phyloP scores from a whole-genome alignment of 2,888 invertebrate species.

The Tachina grossa region DNA sequence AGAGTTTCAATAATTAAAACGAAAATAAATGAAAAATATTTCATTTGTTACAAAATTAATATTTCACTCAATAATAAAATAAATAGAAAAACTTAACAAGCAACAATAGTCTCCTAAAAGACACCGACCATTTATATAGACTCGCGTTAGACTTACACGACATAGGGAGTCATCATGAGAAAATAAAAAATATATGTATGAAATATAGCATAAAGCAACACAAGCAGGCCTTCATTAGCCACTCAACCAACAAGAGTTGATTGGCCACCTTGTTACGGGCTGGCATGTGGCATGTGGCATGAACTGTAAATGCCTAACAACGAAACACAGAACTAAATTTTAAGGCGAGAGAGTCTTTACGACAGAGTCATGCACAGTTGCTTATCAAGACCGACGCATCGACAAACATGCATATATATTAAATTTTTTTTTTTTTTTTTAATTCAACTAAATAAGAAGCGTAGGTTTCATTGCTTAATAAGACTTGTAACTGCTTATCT shows the following conservation, averaged over 20 bases:
- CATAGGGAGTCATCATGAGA: conserved; percentile 24
- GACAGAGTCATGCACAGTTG: conserved; percentile 39
- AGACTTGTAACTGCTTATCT: conserved; percentile 56
- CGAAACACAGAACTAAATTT: neutral
- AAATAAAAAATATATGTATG: neutral
- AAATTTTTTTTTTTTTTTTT: neutral
- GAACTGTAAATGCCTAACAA: conserved; percentile 16
- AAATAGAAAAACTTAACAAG: conserved; percentile 12
- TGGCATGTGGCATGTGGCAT: conserved; percentile 56
- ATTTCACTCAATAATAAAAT: conserved; percentile 63
- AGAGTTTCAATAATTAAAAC: conserved; percentile 58
- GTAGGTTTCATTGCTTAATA: conserved; percentile 48
- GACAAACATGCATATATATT: conserved; percentile 46
- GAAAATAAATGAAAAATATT: conserved; percentile 44
- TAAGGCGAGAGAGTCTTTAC: conserved; percentile 10
- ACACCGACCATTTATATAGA: conserved; percentile 48
- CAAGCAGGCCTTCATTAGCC: conserved; percentile 26
- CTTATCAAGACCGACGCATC: conserved; percentile 46
- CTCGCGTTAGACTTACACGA: conserved; percentile 35
- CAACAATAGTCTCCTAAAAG: conserved; percentile 42
- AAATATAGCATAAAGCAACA: neutral
- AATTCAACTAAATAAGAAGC: conserved; percentile 40
- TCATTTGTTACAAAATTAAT: conserved; percentile 65
- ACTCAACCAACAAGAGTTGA: conserved; percentile 21
- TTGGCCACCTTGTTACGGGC: conserved; percentile 56